Evolutionary conservation across 2,113 vertebrate genomes (phyloP).

Genomic region (Crotalus tigris): DNA sequence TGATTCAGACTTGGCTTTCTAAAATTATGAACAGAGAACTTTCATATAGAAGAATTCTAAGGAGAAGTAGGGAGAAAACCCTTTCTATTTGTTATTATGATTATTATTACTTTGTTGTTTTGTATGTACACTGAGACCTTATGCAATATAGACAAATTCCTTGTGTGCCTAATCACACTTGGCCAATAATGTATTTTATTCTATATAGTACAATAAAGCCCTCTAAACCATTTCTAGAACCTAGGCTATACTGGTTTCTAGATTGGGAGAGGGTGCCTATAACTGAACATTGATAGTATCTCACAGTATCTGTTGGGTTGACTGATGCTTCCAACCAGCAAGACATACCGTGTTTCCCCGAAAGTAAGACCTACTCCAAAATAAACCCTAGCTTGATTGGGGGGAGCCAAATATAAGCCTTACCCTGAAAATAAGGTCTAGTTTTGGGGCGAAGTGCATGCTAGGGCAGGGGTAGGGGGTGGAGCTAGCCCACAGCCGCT

Average conservation of each 20-base stretch:
- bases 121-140: neutral
- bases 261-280: neutral
- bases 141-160: neutral
- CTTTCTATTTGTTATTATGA: neutral
- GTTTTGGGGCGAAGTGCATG: too few species aligned
- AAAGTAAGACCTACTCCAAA: too few species aligned
- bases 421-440: too few species aligned
- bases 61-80: slow-evolving; percentile 19
- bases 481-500: too few species aligned
- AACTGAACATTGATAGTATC: neutral
- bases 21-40: slow-evolving; percentile 27
- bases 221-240: neutral
- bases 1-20: slow-evolving; percentile 42
- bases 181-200: neutral
- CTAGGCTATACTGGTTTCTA: neutral
- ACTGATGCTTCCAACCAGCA: neutral
- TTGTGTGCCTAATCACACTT: neutral
- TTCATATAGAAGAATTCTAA: neutral
- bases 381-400: too few species aligned
- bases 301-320: neutral
- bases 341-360: neutral
- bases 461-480: too few species aligned
- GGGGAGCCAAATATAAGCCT: too few species aligned
- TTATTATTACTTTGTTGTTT: neutral
- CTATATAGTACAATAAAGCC: neutral